These are phyloP conservation scores for Enteromius mattozi DNA, from an alignment of 2,797 vertebrate genomes.

Conservation along the genomic window DNA sequence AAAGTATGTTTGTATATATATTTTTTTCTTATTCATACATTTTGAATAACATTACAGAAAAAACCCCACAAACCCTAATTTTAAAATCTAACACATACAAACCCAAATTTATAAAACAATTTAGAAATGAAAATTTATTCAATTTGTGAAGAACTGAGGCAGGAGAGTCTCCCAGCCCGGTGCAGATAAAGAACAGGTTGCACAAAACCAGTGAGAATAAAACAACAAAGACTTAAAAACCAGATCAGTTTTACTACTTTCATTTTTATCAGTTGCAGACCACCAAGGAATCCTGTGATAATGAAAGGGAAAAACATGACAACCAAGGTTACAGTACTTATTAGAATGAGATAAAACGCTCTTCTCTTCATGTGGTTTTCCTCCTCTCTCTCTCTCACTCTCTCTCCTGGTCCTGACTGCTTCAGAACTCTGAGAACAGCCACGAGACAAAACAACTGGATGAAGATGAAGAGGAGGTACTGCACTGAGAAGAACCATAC, in stretches of 20 bases:
- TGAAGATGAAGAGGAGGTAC: neutral
- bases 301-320: neutral
- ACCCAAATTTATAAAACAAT: neutral
- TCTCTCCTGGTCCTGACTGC: slow-evolving; percentile 29
- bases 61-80: neutral
- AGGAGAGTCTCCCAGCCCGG: neutral
- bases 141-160: neutral
- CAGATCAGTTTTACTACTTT: neutral
- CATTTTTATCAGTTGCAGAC: neutral
- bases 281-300: neutral
- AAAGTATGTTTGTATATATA: neutral
- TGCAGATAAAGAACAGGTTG: slow-evolving; percentile 17
- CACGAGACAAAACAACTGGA: slow-evolving; percentile 11
- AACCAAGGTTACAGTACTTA: neutral
- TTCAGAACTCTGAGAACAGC: slow-evolving; percentile 20
- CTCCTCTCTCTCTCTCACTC: neutral
- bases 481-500: neutral
- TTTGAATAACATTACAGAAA: neutral
- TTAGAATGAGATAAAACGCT: slow-evolving; percentile 29
- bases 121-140: neutral
- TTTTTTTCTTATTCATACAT: neutral
- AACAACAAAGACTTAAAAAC: neutral
- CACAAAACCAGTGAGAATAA: slow-evolving; percentile 7
- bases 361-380: slow-evolving; percentile 15
- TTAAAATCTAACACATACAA: neutral